Evolutionary conservation across 2,888 invertebrate genomes (phyloP).

Genomic region (Leucophora obtusa): DNA sequence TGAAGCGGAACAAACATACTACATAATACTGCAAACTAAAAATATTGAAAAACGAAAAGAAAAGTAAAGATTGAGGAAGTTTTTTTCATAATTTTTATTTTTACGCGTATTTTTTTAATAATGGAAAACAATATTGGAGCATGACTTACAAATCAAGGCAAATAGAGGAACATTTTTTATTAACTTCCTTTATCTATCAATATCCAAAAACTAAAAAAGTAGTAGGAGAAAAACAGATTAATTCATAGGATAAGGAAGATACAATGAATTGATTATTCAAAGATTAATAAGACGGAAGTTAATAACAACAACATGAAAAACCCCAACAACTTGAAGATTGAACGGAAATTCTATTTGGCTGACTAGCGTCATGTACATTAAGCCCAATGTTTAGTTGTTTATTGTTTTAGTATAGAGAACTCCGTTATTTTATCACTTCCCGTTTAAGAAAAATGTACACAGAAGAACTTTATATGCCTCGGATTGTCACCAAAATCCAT

Average conservation of each 20-base stretch:
- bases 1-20: slow-evolving; percentile 50
- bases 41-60: slow-evolving; percentile 47
- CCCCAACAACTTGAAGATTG: slow-evolving; percentile 44
- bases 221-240: slow-evolving; percentile 9
- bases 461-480: slow-evolving; percentile 39
- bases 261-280: slow-evolving; percentile 48
- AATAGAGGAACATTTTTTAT: slow-evolving; percentile 44
- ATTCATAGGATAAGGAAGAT: slow-evolving; percentile 53
- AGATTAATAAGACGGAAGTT: slow-evolving; percentile 52
- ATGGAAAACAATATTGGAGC: slow-evolving; percentile 60
- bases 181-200: slow-evolving; percentile 52
- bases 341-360: slow-evolving; percentile 60
- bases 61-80: slow-evolving; percentile 63
- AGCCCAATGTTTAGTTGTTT: not conserved
- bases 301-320: slow-evolving; percentile 26
- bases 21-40: slow-evolving; percentile 47
- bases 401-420: slow-evolving; percentile 18
- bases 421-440: slow-evolving; percentile 64
- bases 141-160: slow-evolving; percentile 63
- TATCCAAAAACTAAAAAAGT: not conserved
- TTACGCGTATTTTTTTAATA: slow-evolving; percentile 41
- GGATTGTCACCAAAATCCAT: slow-evolving; percentile 62
- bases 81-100: slow-evolving; percentile 12
- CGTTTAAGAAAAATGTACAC: slow-evolving; percentile 42
- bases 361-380: slow-evolving; percentile 13